A percentile compares a stretch with the other conserved stretches of the same genome.
Evolutionary conservation across 2,888 invertebrate genomes (phyloP).

Genomic region (Zaprionus lineosus): DNA sequence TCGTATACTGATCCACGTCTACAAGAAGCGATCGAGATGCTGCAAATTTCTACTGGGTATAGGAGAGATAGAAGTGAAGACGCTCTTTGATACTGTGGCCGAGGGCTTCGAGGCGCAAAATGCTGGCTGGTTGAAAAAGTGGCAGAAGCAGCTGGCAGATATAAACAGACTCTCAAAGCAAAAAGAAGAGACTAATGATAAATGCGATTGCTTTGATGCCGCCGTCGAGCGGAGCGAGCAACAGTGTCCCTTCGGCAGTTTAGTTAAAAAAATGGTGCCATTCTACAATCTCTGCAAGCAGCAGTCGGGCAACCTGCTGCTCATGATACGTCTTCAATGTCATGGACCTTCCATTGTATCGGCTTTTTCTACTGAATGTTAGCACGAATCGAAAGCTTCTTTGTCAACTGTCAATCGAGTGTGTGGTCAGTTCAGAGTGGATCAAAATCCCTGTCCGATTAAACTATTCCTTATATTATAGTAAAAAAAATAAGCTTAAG

Average conservation of each 20-base stretch:
- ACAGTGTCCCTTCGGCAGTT: slow-evolving; percentile 71
- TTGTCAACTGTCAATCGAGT: too few relatives aligned
- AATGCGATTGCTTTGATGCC: slow-evolving; percentile 65
- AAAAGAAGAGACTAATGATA: slow-evolving; percentile 14
- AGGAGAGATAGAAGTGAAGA: slow-evolving; percentile 12
- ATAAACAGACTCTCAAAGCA: slow-evolving; percentile 37
- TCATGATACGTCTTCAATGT: slow-evolving; percentile 79
- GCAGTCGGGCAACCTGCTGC: slow-evolving; percentile 80
- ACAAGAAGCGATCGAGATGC: slow-evolving; percentile 75
- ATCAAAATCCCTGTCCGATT: too few relatives aligned
- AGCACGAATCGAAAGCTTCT: too few relatives aligned
- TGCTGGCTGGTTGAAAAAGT: slow-evolving; percentile 56
- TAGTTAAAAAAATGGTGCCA: slow-evolving; percentile 76
- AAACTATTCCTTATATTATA: too few relatives aligned
- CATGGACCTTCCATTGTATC: slow-evolving; percentile 80
- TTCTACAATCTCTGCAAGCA: slow-evolving; percentile 73
- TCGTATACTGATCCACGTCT: slow-evolving; percentile 74
- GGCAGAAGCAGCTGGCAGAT: slow-evolving; percentile 34
- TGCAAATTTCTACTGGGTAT: slow-evolving; percentile 36
- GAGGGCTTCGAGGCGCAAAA: slow-evolving; percentile 69
- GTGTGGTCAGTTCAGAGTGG: too few relatives aligned
- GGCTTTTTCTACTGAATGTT: too few relatives aligned
- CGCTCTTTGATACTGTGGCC: slow-evolving; percentile 73
- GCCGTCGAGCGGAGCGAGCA: slow-evolving; percentile 61
- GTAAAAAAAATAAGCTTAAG: too few relatives aligned